Evolutionary conservation across 2,113 vertebrate genomes (phyloP), one percentile per base, ranked within the genome.

Genomic region (Opisthocomus hoazin): DNA sequence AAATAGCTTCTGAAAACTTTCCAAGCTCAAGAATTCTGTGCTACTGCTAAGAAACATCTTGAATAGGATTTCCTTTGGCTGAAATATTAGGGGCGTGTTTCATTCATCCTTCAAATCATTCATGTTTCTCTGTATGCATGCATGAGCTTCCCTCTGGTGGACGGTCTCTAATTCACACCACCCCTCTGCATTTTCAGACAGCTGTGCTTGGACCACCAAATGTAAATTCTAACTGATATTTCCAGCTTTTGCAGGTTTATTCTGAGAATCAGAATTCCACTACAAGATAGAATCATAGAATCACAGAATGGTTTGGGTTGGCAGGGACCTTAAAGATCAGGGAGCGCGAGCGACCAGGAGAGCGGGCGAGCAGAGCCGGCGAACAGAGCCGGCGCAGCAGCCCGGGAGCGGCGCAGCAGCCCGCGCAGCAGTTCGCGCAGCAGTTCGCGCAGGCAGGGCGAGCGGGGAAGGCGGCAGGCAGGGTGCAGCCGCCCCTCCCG

Each of bases 71-170:
- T 83, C 21, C 9, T 57, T 78, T 60, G 34, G 16, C 29, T 69
- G 79, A 64, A 90, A 34, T 41, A 51, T 57, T 30, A 93, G 45
- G 15, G 24, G 9, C 5, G 1, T 76, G 23, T 60, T 91, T 64
- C 56, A 41, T 20, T 70, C 29, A 53, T 37, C 51, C 14, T 77
- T 74, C n/a, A 43, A 34, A n/a, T 53, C 34, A 43, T 22, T 51
- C 70, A 11, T 58, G 48, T 90, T n/a, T n/a, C 18, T 73, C 57
- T 41, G 16, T 64, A 29, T 27, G 36, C 21, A 32, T 17, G n/a
- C 36, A 60, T 7, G 24, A 74, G 54, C 48, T 84, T 89, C 94
- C 73, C 93, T 69, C 94, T 97, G 48, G 74, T 85, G 93, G 89
- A 45, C 27, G 41, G 19, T 85, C 37, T 79, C 15, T 48, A 83